Conservation (phyloP, 2,888 invertebrate genomes). For the Trissolcus japonicus region DNA sequence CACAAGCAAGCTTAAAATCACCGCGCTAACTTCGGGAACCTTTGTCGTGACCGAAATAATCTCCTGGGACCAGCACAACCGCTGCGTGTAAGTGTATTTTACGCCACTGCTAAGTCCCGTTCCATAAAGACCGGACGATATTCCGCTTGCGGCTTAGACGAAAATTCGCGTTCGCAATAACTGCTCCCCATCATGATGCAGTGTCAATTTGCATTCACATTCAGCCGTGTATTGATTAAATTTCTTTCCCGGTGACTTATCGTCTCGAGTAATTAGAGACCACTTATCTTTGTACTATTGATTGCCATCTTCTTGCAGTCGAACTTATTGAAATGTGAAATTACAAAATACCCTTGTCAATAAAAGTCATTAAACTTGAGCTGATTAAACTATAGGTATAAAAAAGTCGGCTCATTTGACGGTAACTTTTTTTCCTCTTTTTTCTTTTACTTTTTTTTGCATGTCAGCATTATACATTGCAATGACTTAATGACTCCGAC, state of each 20-base stretch:
- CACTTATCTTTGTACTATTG: conserved; percentile 20
- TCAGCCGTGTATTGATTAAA: conserved; percentile 23
- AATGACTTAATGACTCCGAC: too few relatives aligned
- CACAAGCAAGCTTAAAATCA: conserved; percentile 70
- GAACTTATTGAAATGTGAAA: background rate
- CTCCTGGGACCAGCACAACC: conserved; percentile 82
- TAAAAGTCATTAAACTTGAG: too few relatives aligned
- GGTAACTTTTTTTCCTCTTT: too few relatives aligned
- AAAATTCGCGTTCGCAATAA: conserved; percentile 48
- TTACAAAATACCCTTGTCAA: background rate
- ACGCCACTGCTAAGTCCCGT: conserved; percentile 28
- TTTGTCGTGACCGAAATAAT: conserved; percentile 86
- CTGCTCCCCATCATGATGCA: conserved; percentile 2
- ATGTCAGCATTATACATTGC: too few relatives aligned
- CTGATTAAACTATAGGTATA: too few relatives aligned
- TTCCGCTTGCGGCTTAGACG: conserved; percentile 25
- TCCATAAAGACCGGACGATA: conserved; percentile 13
- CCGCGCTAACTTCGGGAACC: conserved; percentile 80
- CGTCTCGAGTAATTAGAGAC: conserved; percentile 14
- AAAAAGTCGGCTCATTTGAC: too few relatives aligned
- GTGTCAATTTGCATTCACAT: conserved; percentile 46
- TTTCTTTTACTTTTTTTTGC: too few relatives aligned
- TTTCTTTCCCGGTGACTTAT: conserved; percentile 16
- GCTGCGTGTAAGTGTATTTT: conserved; percentile 81
- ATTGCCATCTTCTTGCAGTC: background rate